A percentile compares a stretch with the other conserved stretches of the same genome.
phyloP scores from a whole-genome alignment of 2,888 invertebrate genomes.

The Antheraea assamensis region DNA sequence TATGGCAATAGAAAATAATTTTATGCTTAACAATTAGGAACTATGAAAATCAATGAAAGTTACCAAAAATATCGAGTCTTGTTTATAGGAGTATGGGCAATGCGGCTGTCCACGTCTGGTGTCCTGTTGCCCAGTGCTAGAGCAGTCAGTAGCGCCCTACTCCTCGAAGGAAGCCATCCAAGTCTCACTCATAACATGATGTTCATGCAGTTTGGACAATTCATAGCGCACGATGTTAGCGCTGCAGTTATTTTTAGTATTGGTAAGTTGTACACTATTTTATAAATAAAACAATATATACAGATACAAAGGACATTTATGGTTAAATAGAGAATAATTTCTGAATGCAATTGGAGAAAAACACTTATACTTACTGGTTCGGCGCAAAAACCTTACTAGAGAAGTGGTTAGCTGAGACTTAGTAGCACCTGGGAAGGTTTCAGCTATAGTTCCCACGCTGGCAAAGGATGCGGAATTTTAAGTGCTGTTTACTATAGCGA shows the following conservation, averaged over 20 bases:
- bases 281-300: background rate
- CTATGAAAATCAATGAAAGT: no score
- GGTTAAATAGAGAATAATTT: background rate
- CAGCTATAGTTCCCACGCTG: no score
- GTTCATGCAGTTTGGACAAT: conserved; percentile 91
- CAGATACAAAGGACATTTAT: background rate
- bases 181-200: conserved; percentile 85
- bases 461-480: no score
- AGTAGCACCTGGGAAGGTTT: no score
- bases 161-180: conserved; percentile 82
- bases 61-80: no score
- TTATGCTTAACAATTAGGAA: background rate
- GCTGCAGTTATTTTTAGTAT: conserved; percentile 87
- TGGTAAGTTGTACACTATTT: conserved; percentile 68
- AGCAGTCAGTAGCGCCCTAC: conserved; percentile 83
- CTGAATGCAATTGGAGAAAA: background rate
- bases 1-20: background rate
- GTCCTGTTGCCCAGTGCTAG: conserved; percentile 85
- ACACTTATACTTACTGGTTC: background rate
- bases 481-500: no score
- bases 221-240: conserved; percentile 88
- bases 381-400: no score
- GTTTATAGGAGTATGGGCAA: conserved; percentile 71
- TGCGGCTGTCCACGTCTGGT: conserved; percentile 70
- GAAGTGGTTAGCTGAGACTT: no score